Evolutionary conservation across 1,140 invertebrate species (phyloP).

Genomic region (Drosophila kikkawai): DNA sequence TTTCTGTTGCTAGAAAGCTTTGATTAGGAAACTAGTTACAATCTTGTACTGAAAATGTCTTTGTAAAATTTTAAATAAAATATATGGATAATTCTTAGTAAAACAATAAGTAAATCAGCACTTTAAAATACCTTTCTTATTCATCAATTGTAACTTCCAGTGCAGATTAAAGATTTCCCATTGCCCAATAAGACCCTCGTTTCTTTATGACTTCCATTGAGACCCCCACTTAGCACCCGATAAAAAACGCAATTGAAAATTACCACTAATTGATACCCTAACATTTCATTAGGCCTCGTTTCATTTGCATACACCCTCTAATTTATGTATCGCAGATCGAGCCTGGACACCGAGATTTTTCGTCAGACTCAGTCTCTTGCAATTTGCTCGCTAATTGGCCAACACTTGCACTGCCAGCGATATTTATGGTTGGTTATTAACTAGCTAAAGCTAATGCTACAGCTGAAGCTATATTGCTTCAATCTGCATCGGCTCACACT

Average conservation of each 20-base stretch:
- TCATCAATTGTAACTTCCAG: background rate
- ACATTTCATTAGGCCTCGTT: constrained; percentile 33
- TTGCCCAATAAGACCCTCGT: constrained; percentile 10
- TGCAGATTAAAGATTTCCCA: background rate
- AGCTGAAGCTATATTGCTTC: constrained; percentile 22
- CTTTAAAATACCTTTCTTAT: background rate
- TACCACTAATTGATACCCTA: constrained; percentile 15
- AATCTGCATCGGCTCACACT: constrained; percentile 30
- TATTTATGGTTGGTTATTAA: constrained; percentile 76
- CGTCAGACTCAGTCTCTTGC: constrained; percentile 47
- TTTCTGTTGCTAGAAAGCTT: background rate
- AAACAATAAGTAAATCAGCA: background rate
- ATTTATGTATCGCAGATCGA: constrained; percentile 56
- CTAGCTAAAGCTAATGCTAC: constrained; percentile 26
- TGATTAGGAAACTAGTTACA: background rate
- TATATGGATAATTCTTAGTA: no score
- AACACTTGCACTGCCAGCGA: constrained; percentile 72
- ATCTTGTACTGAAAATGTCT: no score
- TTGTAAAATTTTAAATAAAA: background rate
- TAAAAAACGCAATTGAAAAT: constrained; percentile 53
- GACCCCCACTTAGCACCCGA: constrained; percentile 55
- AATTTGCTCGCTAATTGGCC: constrained; percentile 74
- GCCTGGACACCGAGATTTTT: constrained; percentile 35
- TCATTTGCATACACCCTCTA: constrained; percentile 48
- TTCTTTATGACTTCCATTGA: constrained; percentile 15